These are phyloP conservation scores for Corapipo altera DNA, from an alignment of 2,113 vertebrate species.

Conservation along the genomic window DNA sequence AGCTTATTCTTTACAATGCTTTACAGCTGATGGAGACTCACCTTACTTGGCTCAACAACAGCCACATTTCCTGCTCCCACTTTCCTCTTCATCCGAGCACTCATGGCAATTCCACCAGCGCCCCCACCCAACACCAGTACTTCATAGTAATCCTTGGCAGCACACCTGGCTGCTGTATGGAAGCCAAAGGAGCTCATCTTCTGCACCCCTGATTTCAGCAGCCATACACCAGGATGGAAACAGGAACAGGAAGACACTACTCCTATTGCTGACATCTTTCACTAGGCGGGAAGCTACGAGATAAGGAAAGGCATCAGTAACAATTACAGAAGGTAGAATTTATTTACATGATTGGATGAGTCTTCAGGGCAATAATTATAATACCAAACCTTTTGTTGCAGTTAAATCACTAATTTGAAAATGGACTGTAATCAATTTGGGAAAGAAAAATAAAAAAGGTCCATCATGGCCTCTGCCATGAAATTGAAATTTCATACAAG, in stretches of 20 bases:
- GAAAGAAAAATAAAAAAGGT: background rate
- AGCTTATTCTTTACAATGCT: background rate
- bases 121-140: conserved; percentile 93
- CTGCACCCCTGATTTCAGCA: conserved; percentile 45
- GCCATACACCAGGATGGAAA: background rate
- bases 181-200: conserved; percentile 29
- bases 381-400: background rate
- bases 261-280: conserved; percentile 61
- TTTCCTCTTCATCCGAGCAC: conserved; percentile 89
- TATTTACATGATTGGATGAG: background rate
- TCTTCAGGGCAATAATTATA: background rate
- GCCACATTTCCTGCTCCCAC: conserved; percentile 89
- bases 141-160: conserved; percentile 84
- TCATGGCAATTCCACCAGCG: conserved; percentile 90
- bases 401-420: background rate
- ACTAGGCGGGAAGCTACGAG: conserved; percentile 16
- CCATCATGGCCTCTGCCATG: background rate
- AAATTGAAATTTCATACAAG: background rate
- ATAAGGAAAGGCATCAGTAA: background rate
- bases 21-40: background rate
- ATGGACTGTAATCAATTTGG: background rate
- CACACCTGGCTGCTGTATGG: conserved; percentile 58
- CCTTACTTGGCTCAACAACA: conserved; percentile 91
- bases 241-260: background rate
- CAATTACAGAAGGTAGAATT: background rate